Base-by-base conservation (phyloP, 92 coral and sea anemone species). In the Epizoanthus rinbou region DNA sequence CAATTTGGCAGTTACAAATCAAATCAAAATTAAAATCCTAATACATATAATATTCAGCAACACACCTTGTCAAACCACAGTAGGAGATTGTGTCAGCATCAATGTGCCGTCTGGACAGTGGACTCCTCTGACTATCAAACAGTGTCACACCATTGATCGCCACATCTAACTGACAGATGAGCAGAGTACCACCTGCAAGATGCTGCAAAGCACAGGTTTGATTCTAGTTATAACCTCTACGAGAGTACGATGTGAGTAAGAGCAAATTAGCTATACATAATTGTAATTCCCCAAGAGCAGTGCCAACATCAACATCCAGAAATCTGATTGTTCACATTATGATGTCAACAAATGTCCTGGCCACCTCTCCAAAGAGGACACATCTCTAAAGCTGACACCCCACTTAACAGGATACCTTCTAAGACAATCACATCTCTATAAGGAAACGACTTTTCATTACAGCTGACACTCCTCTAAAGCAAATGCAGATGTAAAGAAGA, bases 11-110 rank as follows among this genome's bases (percentile, higher is more conserved):
- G 22, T 5, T 2, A 16, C 21, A 28, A 28, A 52, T 22, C 47
- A 28, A 28, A 52, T 52, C 23, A 73, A 35, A 73, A 15, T 15
- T 19, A 11, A 52, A 8, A 47, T 47, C 43, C 24, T 28, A 73
- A n/a, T 31, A 10, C 16, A 11, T 16, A 24, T 8, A 22, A n/a
- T 21, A 47, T 9, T 14, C 13, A 1, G 56, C 4, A 31, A 19
- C 73, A 6, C 89, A 97, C 99, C 98, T 97, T 47, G 99, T 95
- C 21, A 97, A 90, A 3, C 97, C 98, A 84, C 99, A 97, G 91
- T 92, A 97, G 17, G 99, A 97, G 76, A 97, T 94, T 11, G 92
- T 97, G 71, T 94, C 99, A 22, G 96, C 92, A 53, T 89, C 94
- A 73, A 97, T 88, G 72, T 87, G 92, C 58, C 93, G 85, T 59